Conservation (phyloP, 2,888 invertebrate genomes). For the Arctia plantaginis region DNA sequence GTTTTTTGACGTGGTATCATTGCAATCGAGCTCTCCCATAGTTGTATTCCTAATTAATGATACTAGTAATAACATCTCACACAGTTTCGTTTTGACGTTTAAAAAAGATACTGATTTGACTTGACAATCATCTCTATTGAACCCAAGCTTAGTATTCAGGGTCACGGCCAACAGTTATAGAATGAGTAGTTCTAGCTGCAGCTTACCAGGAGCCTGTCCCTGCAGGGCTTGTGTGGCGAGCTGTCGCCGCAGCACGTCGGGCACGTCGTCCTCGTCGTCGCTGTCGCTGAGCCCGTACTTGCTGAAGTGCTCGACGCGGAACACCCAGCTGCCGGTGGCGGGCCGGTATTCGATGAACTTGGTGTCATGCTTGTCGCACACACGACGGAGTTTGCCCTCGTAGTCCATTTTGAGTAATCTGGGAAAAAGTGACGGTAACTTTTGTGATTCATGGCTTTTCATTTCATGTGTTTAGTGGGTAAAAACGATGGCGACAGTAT, state of each 20-base stretch:
- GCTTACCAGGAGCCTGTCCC: constrained; percentile 50
- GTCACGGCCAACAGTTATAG: neutral
- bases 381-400: constrained; percentile 93
- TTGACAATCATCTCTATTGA: no score
- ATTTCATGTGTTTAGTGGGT: no score
- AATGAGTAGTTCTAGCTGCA: neutral
- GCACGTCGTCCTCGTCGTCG: constrained; percentile 91
- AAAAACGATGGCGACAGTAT: no score
- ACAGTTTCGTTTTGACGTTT: no score
- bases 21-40: no score
- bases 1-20: no score
- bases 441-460: no score
- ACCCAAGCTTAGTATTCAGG: no score
- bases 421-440: no score
- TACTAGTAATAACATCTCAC: no score
- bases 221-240: constrained; percentile 65
- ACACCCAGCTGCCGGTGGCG: constrained; percentile 99
- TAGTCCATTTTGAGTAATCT: constrained; percentile 93
- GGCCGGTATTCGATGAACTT: constrained; percentile 97
- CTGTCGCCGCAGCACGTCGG: constrained; percentile 69
- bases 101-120: no score
- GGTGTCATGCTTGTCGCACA: constrained; percentile 95
- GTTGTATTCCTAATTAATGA: no score
- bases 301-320: constrained; percentile 97
- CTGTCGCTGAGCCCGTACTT: constrained; percentile 96